A percentile compares a stretch with the other conserved stretches of the same genome.
Evolutionary conservation across 2,888 invertebrate species (phyloP).

Genomic region (Chymomyza amoena): DNA sequence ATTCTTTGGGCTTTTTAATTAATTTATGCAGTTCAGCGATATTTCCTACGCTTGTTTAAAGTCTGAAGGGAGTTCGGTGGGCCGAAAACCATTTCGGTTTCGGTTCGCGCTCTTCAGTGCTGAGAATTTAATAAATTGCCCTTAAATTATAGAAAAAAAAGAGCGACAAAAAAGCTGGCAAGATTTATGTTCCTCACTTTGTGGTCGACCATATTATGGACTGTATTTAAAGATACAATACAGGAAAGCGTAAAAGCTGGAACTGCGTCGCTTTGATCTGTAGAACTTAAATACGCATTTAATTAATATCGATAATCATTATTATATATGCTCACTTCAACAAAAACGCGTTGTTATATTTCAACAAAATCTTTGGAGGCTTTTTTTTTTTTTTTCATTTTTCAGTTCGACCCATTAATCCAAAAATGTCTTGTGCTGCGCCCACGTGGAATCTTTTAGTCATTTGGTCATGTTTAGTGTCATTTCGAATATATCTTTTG

Average conservation of each 20-base stretch:
- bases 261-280: background rate
- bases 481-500: conserved; percentile 36
- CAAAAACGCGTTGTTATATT: background rate
- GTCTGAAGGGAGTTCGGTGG: conserved; percentile 14
- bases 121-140: conserved; percentile 65
- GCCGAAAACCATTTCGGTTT: background rate
- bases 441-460: conserved; percentile 53
- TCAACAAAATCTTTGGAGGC: background rate
- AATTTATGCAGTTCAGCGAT: conserved; percentile 65
- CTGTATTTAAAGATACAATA: conserved; percentile 24
- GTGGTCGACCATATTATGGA: conserved; percentile 18
- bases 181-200: conserved; percentile 29
- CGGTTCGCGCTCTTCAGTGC: background rate
- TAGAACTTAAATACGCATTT: conserved; percentile 19
- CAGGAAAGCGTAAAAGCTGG: conserved; percentile 3
- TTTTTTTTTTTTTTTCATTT: no score
- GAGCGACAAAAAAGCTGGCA: conserved; percentile 1
- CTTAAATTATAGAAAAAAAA: conserved; percentile 46
- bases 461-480: conserved; percentile 28
- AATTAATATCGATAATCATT: conserved; percentile 25
- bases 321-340: background rate
- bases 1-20: conserved; percentile 55
- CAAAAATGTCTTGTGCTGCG: conserved; percentile 55
- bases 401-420: conserved; percentile 57
- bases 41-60: conserved; percentile 64